phyloP scores from a whole-genome alignment of 2,888 invertebrate species.

The Coleophora deauratella region DNA sequence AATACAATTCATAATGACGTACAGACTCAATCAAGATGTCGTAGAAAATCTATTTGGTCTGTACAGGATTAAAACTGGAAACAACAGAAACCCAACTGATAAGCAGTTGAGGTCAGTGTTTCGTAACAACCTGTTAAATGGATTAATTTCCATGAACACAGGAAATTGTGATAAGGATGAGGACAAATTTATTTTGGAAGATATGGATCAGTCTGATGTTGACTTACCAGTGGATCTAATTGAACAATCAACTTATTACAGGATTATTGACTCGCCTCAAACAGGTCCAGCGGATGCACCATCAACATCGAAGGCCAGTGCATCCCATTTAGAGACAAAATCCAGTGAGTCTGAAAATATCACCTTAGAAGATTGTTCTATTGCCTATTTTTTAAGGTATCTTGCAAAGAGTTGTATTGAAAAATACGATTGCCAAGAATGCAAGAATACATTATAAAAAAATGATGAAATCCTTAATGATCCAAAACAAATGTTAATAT shows the following conservation, averaged over 20 bases:
- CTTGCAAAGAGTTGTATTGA: constrained; percentile 13
- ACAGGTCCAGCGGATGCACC: too few relatives aligned
- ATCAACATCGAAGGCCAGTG: too few relatives aligned
- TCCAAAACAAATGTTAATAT: constrained; percentile 14
- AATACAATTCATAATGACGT: constrained; percentile 14
- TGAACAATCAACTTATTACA: too few relatives aligned
- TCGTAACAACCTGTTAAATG: constrained; percentile 12
- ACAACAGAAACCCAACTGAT: constrained; percentile 16
- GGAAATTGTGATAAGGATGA: constrained; percentile 12
- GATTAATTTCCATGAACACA: constrained; percentile 9
- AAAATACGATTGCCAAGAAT: constrained; percentile 13
- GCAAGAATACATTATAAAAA: neutral
- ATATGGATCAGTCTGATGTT: neutral
- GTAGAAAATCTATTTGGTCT: constrained; percentile 18
- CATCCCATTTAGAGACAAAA: neutral
- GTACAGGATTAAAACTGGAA: constrained; percentile 14
- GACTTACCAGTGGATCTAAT: too few relatives aligned
- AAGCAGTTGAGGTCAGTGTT: constrained; percentile 13
- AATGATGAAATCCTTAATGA: constrained; percentile 9
- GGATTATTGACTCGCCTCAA: too few relatives aligned
- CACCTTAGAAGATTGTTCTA: constrained; percentile 14
- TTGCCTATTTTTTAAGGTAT: constrained; percentile 20
- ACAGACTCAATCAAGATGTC: constrained; percentile 17
- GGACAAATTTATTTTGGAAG: constrained; percentile 2
- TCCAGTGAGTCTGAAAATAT: neutral